Conservation (phyloP, 2,797 vertebrate genomes). For the Decapterus maruadsi region DNA sequence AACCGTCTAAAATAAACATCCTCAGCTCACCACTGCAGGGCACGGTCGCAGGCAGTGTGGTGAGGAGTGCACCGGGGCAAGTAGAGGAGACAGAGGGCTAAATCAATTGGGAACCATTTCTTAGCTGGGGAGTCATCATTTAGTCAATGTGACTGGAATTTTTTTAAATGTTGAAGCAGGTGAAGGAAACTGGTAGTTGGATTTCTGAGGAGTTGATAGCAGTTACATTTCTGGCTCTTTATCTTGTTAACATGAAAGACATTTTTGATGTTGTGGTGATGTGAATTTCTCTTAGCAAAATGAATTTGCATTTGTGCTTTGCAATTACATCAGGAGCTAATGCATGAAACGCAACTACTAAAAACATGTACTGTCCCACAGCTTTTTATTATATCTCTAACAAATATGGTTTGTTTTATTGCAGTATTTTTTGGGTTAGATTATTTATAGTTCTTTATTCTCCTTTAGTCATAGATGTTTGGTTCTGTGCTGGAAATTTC, state of each 20-base stretch:
- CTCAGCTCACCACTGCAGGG: slow-evolving; percentile 17
- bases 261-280: background rate
- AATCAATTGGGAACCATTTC: slow-evolving; percentile 40
- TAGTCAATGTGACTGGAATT: slow-evolving; percentile 5
- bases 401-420: no score
- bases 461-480: no score
- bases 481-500: no score
- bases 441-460: no score
- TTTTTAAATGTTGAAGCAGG: background rate
- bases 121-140: slow-evolving; percentile 18
- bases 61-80: slow-evolving; percentile 17
- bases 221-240: background rate
- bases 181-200: background rate
- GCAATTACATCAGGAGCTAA: background rate
- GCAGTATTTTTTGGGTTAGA: no score
- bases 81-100: slow-evolving; percentile 8
- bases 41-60: background rate
- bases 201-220: background rate
- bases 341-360: background rate
- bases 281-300: background rate
- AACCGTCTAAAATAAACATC: slow-evolving; percentile 39
- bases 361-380: background rate
- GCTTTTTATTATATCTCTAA: no score
- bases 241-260: background rate
- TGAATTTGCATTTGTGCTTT: background rate